These are phyloP conservation scores for Ispidina lecontei DNA, from an alignment of 2,797 vertebrate species.

Conservation along the genomic window DNA sequence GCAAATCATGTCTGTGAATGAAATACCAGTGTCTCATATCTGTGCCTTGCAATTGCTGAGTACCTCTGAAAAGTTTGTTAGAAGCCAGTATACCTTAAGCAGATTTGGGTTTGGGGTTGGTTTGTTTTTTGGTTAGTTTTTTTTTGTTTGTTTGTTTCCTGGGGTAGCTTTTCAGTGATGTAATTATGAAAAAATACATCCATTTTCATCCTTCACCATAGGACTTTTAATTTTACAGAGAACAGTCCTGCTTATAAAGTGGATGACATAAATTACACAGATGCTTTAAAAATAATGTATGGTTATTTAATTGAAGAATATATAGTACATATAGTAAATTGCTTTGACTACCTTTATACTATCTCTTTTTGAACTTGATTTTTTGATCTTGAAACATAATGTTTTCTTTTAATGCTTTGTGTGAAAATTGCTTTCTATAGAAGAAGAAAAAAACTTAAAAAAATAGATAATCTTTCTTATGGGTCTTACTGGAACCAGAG, in stretches of 20 bases:
- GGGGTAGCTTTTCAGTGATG: not conserved
- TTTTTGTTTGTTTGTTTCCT: not conserved
- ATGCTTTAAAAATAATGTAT: not conserved
- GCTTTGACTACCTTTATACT: not conserved
- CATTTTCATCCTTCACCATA: not conserved
- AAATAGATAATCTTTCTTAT: not conserved
- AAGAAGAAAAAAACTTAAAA: not conserved
- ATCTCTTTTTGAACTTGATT: not conserved
- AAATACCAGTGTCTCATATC: not conserved
- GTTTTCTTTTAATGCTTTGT: not conserved
- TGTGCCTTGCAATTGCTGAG: not conserved
- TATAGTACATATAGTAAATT: not conserved
- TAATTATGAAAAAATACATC: not conserved
- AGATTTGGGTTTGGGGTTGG: not conserved
- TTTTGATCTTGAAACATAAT: not conserved
- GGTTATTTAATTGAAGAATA: not conserved
- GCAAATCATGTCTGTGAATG: not conserved
- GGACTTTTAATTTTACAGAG: not conserved
- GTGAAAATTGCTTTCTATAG: not conserved
- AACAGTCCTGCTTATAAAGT: not conserved
- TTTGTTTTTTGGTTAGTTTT: not conserved
- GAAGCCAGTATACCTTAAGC: not conserved
- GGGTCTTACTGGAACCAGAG: not conserved
- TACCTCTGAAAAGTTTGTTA: not conserved
- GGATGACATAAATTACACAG: not conserved